These are phyloP conservation scores for Platyura marginata DNA, from an alignment of 1,140 invertebrate species.

Conservation along the genomic window DNA sequence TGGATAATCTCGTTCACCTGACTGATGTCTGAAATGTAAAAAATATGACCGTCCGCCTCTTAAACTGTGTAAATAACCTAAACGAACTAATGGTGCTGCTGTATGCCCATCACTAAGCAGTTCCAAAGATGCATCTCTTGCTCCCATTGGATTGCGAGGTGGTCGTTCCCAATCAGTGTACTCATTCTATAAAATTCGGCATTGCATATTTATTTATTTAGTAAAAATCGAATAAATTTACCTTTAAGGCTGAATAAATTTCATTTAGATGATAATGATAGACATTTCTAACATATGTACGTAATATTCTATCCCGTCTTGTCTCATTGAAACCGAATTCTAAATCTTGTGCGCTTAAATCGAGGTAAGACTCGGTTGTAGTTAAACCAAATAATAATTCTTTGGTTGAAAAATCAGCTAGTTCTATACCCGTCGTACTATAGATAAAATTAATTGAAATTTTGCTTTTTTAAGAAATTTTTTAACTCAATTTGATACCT, in stretches of 20 bases:
- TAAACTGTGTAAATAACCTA: constrained; percentile 62
- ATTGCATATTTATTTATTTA: too few relatives aligned
- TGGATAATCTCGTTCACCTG: constrained; percentile 51
- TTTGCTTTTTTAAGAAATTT: too few relatives aligned
- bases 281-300: constrained; percentile 74
- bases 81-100: constrained; percentile 57
- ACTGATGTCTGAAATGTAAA: constrained; percentile 73
- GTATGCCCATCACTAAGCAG: constrained; percentile 75
- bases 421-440: constrained; percentile 47
- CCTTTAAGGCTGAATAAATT: constrained; percentile 71
- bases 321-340: constrained; percentile 75
- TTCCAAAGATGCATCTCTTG: constrained; percentile 54
- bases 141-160: constrained; percentile 50
- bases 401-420: constrained; percentile 65
- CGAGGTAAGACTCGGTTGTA: constrained; percentile 53
- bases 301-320: constrained; percentile 60
- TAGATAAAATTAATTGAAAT: too few relatives aligned
- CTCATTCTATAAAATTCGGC: constrained; percentile 46
- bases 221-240: too few relatives aligned
- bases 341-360: constrained; percentile 54
- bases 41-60: constrained; percentile 63
- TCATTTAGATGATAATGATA: constrained; percentile 80
- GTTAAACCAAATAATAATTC: constrained; percentile 61
- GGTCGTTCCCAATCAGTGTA: constrained; percentile 82
- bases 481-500: constrained; percentile 10